phyloP scores from a whole-genome alignment of 2,113 vertebrate genomes.

The Mus spicilegus region DNA sequence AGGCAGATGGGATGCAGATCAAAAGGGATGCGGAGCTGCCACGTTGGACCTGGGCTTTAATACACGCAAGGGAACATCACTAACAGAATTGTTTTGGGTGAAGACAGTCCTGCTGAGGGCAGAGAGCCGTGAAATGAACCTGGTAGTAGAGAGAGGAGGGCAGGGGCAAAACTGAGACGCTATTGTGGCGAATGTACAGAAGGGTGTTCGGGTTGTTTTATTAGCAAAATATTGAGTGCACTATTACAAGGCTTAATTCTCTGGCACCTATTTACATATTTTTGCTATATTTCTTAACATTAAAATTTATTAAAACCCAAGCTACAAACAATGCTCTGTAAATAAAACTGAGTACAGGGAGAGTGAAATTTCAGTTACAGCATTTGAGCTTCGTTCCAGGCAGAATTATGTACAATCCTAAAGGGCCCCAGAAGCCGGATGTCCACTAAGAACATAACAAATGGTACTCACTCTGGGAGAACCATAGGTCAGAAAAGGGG shows the following conservation, averaged over 20 bases:
- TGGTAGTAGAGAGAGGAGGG: not conserved
- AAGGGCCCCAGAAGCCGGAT: constrained; percentile 56
- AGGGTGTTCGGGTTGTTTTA: not conserved
- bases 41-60: not conserved
- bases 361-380: constrained; percentile 55
- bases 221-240: not conserved
- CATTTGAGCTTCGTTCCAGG: constrained; percentile 61
- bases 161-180: not conserved
- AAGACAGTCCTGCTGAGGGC: not conserved
- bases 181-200: not conserved
- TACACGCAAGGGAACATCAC: not conserved
- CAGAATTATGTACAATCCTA: constrained; percentile 68
- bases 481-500: constrained; percentile 29
- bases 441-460: constrained; percentile 47
- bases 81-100: not conserved
- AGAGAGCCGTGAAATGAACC: not conserved
- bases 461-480: constrained; percentile 48
- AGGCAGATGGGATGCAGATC: not conserved
- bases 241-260: not conserved
- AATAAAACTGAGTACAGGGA: constrained; percentile 45
- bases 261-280: not conserved
- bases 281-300: constrained; percentile 53
- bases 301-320: not conserved
- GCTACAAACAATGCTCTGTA: constrained; percentile 47
- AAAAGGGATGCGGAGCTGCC: not conserved